phyloP scores from a whole-genome alignment of 1,140 invertebrate species.

The Plodia interpunctella region DNA sequence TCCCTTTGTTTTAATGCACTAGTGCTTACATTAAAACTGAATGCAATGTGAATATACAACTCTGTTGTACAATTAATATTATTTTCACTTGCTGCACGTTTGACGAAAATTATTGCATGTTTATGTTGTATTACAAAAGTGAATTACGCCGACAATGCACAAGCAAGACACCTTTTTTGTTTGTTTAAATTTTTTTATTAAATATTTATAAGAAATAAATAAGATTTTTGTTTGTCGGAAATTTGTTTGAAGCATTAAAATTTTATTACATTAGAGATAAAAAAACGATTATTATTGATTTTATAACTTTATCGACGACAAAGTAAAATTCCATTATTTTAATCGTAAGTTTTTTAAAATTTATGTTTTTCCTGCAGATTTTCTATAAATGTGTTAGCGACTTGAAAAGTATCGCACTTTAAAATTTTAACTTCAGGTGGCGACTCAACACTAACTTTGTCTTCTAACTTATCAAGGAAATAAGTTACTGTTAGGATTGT shows the following conservation, averaged over 20 bases:
- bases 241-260: too few relatives aligned
- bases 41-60: too few relatives aligned
- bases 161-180: background rate
- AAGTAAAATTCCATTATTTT: too few relatives aligned
- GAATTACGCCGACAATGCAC: background rate
- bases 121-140: background rate
- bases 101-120: background rate
- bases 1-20: slow-evolving; percentile 38
- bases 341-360: too few relatives aligned
- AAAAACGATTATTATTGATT: too few relatives aligned
- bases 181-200: too few relatives aligned
- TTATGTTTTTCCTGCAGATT: background rate
- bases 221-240: too few relatives aligned
- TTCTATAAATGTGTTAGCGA: slow-evolving; percentile 4
- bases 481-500: background rate
- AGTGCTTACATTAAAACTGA: background rate
- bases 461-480: background rate
- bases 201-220: too few relatives aligned
- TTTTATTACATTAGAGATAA: too few relatives aligned
- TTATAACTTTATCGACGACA: too few relatives aligned
- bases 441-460: background rate
- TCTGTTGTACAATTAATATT: background rate
- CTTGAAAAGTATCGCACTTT: background rate
- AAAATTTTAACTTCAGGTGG: slow-evolving; percentile 2
- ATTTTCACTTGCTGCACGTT: background rate